Evolutionary conservation across 1,140 invertebrate genomes (phyloP), one percentile per base, ranked within the genome.

Genomic region (Calycopis cecrops): DNA sequence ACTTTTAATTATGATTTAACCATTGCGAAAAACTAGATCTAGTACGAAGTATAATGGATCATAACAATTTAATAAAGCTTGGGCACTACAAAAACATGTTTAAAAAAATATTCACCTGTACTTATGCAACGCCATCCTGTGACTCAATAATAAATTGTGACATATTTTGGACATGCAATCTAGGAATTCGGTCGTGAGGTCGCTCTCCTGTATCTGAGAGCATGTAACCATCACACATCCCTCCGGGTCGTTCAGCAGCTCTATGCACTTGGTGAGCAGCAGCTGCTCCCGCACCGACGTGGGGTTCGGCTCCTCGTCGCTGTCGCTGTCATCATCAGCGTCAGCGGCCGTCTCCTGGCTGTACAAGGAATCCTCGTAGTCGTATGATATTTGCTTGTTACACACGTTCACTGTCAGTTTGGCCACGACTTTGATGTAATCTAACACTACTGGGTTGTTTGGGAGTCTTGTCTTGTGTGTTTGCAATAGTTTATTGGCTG

Each of bases 101-200:
- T n/a, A n/a, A n/a, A 16, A 35, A 34, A 28, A 18, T 56, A 42
- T 35, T 72, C 59, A 90, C 90, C 89, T 91, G 70, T 94, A 94
- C 65, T 94, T 93, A 73, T 95, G 94, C 42, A 95, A 88, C 0
- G 93, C 92, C 60, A 93, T 88, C 73, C 92, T 92, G 66, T 95
- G 91, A 57, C 92, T 92, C 38, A 93, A 89, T 57, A 96, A 82
- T 3, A 97, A 79, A 82, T 94, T 92, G 80, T 96, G 94, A 69
- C 94, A 95, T 9, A 96, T 88, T 69, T 91, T 89, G 59, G 94
- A 95, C 50, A 97, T 82, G 1, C 90, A 88, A 66, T 93, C 90
- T 34, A 93, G 76, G 3, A 93, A 77, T 1, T 87, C 73, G 1
- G 90, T 83, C 40, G 90, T 89, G 33, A 92, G 87, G 34, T 90